These are phyloP conservation scores for Osmoderma eremita DNA, from an alignment of 2,888 invertebrate species.

Conservation along the genomic window DNA sequence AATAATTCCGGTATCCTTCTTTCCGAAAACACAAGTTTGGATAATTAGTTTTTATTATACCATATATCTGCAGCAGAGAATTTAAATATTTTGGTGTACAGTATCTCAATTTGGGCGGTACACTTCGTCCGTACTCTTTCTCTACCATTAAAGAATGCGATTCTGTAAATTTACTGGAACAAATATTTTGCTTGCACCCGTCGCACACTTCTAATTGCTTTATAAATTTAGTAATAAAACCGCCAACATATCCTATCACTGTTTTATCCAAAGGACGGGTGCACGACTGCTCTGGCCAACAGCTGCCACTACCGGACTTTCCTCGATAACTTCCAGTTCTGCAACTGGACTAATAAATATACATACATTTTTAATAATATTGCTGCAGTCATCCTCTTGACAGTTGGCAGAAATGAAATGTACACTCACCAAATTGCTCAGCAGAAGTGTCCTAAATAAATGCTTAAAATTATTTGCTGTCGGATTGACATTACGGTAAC, in stretches of 20 bases:
- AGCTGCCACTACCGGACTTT: no score
- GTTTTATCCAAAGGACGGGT: neutral
- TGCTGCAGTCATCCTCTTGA: slow-evolving; percentile 12
- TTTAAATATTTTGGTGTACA: neutral
- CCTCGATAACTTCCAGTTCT: no score
- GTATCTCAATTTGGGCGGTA: neutral
- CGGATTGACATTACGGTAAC: slow-evolving; percentile 40
- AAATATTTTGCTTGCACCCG: neutral
- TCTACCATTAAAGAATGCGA: neutral
- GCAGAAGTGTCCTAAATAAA: slow-evolving; percentile 40
- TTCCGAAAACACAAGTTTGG: neutral
- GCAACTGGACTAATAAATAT: neutral
- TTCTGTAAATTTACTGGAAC: neutral
- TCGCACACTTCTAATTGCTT: neutral
- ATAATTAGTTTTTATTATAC: neutral
- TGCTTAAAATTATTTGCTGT: slow-evolving; percentile 17
- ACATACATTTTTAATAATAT: no score
- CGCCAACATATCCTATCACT: neutral
- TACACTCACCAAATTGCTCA: slow-evolving; percentile 40
- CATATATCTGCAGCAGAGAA: neutral
- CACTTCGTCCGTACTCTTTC: neutral
- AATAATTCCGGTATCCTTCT: neutral
- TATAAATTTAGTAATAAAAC: neutral
- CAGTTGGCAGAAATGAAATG: slow-evolving; percentile 42
- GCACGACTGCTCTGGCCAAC: no score